phyloP scores from a whole-genome alignment of 2,888 invertebrate genomes.

The Eretmocerus hayati region DNA sequence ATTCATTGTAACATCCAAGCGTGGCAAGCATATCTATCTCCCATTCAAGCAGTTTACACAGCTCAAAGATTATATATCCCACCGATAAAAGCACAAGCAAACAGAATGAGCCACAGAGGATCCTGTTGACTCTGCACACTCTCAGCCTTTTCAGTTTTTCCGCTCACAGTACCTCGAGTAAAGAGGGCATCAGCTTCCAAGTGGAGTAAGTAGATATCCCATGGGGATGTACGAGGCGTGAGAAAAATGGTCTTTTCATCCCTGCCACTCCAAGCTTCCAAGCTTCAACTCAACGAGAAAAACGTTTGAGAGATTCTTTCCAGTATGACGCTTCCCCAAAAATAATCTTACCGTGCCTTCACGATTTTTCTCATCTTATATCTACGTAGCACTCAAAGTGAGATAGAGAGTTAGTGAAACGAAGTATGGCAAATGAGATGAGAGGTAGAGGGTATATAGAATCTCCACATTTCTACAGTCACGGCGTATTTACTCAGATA shows the following conservation, averaged over 20 bases:
- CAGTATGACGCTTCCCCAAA: conserved; percentile 3
- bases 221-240: too few relatives aligned
- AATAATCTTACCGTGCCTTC: not conserved
- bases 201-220: too few relatives aligned
- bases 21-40: not conserved
- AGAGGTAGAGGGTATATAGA: conserved; percentile 29
- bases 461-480: conserved; percentile 25
- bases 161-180: not conserved
- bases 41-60: not conserved
- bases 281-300: too few relatives aligned
- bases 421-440: conserved; percentile 22
- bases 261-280: too few relatives aligned
- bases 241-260: conserved; percentile 19
- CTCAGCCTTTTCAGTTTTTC: conserved; percentile 3
- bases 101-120: not conserved
- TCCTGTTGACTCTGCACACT: conserved; percentile 1
- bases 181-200: not conserved
- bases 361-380: not conserved
- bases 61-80: not conserved
- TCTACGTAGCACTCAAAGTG: conserved; percentile 5
- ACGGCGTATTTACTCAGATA: conserved; percentile 38
- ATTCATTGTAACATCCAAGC: too few relatives aligned
- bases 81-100: not conserved
- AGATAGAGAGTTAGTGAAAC: conserved; percentile 16
- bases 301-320: conserved; percentile 18